Evolutionary conservation across 37 sponge, comb jelly and placozoan species (phyloP).

Genomic region (Bolinopsis microptera): DNA sequence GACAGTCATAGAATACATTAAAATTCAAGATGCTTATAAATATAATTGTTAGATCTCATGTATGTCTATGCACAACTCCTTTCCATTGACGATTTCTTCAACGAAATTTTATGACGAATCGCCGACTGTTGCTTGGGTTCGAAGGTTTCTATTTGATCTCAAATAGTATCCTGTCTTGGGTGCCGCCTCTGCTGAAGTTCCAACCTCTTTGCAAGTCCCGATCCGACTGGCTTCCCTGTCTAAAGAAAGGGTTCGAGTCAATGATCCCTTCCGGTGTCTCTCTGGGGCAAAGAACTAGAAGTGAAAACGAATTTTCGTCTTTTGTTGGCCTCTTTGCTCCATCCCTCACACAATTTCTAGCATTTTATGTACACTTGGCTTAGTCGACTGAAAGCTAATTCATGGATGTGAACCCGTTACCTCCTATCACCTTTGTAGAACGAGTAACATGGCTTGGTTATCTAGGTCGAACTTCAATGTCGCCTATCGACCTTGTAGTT

Average conservation of each 20-base stretch:
- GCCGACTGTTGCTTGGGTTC: too few species aligned
- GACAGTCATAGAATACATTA: too few species aligned
- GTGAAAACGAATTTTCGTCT: neutral
- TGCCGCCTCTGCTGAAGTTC: neutral
- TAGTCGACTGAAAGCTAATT: too few species aligned
- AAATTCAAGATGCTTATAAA: too few species aligned
- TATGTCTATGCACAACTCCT: too few species aligned
- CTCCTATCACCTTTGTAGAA: too few species aligned
- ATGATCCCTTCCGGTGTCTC: neutral
- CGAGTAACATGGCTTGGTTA: neutral
- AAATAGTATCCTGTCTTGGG: neutral
- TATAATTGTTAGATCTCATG: too few species aligned
- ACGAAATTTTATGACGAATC: too few species aligned
- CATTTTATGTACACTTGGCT: too few species aligned
- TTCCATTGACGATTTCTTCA: too few species aligned
- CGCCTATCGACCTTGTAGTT: neutral
- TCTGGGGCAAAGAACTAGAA: neutral
- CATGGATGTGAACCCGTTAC: too few species aligned
- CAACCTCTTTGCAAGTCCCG: neutral
- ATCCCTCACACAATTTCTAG: neutral
- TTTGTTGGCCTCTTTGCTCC: neutral
- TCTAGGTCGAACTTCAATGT: neutral
- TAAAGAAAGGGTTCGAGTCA: too few species aligned
- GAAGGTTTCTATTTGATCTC: neutral
- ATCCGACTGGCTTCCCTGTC: neutral